Conservation (phyloP, 2,888 invertebrate species). For the Entomobrya multifasciata region DNA sequence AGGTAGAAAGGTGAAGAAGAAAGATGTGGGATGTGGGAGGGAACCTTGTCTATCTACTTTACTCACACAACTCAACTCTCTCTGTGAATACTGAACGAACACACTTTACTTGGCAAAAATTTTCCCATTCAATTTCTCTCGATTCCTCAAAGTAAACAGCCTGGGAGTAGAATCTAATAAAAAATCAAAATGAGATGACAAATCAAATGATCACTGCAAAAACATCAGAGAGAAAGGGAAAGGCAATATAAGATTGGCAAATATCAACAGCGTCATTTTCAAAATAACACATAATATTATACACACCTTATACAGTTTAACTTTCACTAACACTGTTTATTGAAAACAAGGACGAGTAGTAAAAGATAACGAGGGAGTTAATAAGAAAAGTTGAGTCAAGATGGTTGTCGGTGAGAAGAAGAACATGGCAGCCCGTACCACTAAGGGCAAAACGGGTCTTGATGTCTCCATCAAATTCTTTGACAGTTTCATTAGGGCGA, state of each 20-base stretch:
- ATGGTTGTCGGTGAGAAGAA: constrained; percentile 43
- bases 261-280: too few species aligned
- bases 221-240: neutral
- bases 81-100: too few species aligned
- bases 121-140: constrained; percentile 36
- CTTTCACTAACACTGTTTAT: neutral
- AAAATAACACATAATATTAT: neutral
- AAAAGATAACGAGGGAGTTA: neutral
- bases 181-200: constrained; percentile 72
- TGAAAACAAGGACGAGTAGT: neutral
- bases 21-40: too few species aligned
- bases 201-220: constrained; percentile 72
- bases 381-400: too few species aligned
- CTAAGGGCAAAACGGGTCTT: constrained; percentile 63
- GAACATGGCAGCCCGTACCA: neutral
- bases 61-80: too few species aligned
- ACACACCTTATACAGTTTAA: neutral
- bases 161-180: constrained; percentile 67
- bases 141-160: constrained; percentile 63
- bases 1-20: neutral
- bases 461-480: constrained; percentile 73
- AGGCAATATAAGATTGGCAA: neutral
- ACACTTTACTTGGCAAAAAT: constrained; percentile 3
- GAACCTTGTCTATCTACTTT: neutral
- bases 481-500: constrained; percentile 72